Evolutionary conservation across 2,888 invertebrate genomes (phyloP), one percentile per base, ranked within the genome.

Genomic region (Flabesymbios commensalis): DNA sequence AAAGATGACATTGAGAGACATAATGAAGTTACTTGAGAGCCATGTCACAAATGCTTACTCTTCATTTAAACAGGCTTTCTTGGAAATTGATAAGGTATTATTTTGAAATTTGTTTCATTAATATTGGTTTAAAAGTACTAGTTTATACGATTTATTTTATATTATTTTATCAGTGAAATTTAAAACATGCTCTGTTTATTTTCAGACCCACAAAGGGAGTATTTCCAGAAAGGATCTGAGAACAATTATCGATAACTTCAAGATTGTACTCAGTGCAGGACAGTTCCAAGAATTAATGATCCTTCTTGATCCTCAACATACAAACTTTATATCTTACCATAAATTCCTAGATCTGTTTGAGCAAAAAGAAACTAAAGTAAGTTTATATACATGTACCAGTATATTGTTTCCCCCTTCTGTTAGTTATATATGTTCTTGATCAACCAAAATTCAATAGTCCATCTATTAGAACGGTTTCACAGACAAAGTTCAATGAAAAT

Each of bases 271-370:
- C 36, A 71, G 74, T 17, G 75, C 77, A 31, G 71, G 65, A 3
- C 78, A 78, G 69, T 76, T 79, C 57, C 77, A 75, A 60, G 73
- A 75, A 55, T 57, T 81, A 36, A 74, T 79, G 75, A 63, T 60
- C 17, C 63, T 69, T 41, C 65, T 81, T 22, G 80, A 79, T 43
- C 78, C 79, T 0, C 61, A 73, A 14, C 72, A 78, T 59, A 72
- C 73, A 1, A 77, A 76, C 65, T 64, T 64, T 24, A 77, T 81
- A 41, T 74, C 75, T 3, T 80, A 80, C 63, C 80, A 78, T 32
- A 69, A 71, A 29, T 81, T 81, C 67, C 69, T 81, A 19, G 68
- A 74, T 14, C 57, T 79, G n/a, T 81, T 81, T 72, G 80, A 80
- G 57, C 75, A 77, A 56, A 75, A 61, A 45, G 79, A 80, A 63